Conservation (phyloP, 2,888 invertebrate species). For the Eupithecia tripunctaria region DNA sequence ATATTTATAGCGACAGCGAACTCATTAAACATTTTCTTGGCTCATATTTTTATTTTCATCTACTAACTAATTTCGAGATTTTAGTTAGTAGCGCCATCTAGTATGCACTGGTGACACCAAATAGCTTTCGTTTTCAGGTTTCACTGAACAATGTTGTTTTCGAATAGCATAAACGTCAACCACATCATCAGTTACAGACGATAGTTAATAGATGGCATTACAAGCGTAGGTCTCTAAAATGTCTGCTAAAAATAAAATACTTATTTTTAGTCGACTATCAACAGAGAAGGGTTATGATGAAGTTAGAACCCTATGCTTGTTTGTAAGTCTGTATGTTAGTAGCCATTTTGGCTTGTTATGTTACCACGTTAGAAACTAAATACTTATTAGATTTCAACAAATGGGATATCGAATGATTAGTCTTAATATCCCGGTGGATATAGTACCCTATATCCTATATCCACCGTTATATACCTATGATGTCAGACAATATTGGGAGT, state of each 20-base stretch:
- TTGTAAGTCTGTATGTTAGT: too few species aligned
- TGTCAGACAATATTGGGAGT: too few species aligned
- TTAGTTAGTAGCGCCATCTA: constrained; percentile 61
- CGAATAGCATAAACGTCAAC: neutral
- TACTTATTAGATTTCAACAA: too few species aligned
- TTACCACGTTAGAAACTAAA: too few species aligned
- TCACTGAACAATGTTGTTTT: neutral
- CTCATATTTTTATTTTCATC: neutral
- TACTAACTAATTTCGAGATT: neutral
- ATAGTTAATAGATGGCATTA: constrained; percentile 21
- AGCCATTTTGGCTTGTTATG: too few species aligned
- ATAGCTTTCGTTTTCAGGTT: constrained; percentile 17
- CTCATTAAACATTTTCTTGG: neutral
- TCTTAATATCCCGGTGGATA: too few species aligned
- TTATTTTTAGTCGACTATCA: neutral
- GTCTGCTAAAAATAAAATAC: neutral
- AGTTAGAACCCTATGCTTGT: too few species aligned
- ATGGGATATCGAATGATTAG: too few species aligned
- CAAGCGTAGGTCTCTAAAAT: neutral
- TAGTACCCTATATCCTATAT: too few species aligned
- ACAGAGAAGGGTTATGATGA: too few species aligned
- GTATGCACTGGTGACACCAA: constrained; percentile 57
- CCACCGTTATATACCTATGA: too few species aligned
- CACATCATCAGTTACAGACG: neutral
- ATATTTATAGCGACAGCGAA: constrained; percentile 10